Evolutionary conservation across 2,888 invertebrate species (phyloP).

Genomic region (Esperia sulphurella): DNA sequence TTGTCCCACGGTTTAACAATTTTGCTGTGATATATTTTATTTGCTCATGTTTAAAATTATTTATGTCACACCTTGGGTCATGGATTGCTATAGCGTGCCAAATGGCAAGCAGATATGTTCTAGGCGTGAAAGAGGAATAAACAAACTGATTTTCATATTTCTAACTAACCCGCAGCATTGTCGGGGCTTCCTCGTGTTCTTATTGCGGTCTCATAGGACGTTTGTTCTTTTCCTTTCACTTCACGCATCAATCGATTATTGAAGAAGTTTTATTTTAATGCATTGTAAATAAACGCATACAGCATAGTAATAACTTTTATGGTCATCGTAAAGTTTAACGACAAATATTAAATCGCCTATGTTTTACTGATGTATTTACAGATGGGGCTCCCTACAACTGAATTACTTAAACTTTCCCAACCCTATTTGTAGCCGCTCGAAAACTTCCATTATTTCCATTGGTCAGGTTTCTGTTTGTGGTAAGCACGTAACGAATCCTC

Average conservation of each 20-base stretch:
- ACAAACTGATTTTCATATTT: no score
- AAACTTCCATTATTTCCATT: slow-evolving; percentile 3
- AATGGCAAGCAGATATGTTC: no score
- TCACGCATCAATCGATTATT: background rate
- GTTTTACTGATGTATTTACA: background rate
- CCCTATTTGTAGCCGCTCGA: background rate
- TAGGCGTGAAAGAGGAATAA: no score
- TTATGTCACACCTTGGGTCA: no score
- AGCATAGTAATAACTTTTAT: background rate
- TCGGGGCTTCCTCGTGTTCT: no score
- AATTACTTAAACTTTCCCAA: background rate
- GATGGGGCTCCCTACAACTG: background rate
- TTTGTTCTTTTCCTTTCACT: background rate
- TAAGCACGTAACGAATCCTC: background rate
- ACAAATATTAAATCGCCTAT: background rate
- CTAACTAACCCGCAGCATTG: no score
- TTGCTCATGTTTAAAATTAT: no score
- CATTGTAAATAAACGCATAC: background rate
- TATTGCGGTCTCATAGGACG: no score
- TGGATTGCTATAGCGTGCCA: no score
- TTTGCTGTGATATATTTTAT: no score
- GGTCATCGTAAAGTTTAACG: background rate
- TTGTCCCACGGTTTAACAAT: no score
- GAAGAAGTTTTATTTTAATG: background rate
- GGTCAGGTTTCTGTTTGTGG: background rate